phyloP scores from a whole-genome alignment of 2,797 vertebrate genomes.

The Orientallactaga sibirica region DNA sequence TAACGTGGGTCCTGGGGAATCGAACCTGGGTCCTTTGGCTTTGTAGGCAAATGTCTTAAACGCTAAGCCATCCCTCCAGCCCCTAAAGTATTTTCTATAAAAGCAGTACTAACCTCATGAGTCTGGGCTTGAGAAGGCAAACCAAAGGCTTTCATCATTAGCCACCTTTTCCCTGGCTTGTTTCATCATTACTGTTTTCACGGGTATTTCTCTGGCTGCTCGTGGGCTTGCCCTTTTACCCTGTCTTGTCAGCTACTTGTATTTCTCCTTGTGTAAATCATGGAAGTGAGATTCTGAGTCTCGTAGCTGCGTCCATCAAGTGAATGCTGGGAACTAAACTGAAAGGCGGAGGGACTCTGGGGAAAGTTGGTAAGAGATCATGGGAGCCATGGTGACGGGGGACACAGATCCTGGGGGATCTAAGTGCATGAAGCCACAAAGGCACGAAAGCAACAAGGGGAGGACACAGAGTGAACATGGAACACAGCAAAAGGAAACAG shows the following conservation, averaged over 20 bases:
- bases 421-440: neutral
- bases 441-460: neutral
- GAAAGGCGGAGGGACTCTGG: neutral
- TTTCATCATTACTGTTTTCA: neutral
- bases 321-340: neutral
- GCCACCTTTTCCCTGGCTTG: neutral
- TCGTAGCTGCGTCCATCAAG: neutral
- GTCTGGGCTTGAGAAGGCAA: neutral
- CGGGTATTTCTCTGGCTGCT: neutral
- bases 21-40: no score
- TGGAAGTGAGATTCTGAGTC: slow-evolving; percentile 7
- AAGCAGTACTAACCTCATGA: neutral
- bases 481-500: neutral
- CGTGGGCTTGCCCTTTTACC: neutral
- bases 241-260: neutral
- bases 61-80: no score
- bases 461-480: fast-evolving
- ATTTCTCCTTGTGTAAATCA: neutral
- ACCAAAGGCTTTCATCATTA: neutral
- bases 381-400: neutral
- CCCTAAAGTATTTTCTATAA: neutral
- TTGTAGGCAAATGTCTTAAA: no score
- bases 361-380: neutral
- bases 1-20: no score
- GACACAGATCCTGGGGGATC: neutral